phyloP scores from a whole-genome alignment of 2,888 invertebrate species.

The Synanthedon tipuliformis region DNA sequence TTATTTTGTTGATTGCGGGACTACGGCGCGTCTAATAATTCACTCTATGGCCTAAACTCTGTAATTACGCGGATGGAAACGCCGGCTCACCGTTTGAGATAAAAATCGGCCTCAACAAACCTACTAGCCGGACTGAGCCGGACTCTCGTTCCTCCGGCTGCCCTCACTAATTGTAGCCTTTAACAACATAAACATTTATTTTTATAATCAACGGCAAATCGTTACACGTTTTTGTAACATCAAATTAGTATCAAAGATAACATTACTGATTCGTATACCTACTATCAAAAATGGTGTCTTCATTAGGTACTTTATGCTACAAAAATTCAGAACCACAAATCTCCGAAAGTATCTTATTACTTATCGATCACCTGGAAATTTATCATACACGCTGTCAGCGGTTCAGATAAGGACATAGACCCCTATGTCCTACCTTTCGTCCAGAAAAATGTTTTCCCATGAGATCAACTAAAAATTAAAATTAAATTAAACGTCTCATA shows the following conservation, averaged over 20 bases:
- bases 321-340: too few species aligned
- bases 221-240: background rate
- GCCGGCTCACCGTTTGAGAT: constrained; percentile 65
- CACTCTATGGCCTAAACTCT: constrained; percentile 63
- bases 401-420: too few species aligned
- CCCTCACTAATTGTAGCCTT: constrained; percentile 31
- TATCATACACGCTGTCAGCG: too few species aligned
- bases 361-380: too few species aligned
- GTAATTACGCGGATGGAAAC: constrained; percentile 64
- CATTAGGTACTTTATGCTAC: too few species aligned
- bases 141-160: constrained; percentile 21
- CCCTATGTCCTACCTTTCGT: too few species aligned
- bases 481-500: too few species aligned
- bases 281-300: too few species aligned
- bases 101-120: constrained; percentile 38
- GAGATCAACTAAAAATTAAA: too few species aligned
- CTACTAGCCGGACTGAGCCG: constrained; percentile 9
- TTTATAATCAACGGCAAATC: constrained; percentile 22
- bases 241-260: background rate
- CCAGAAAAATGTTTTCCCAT: too few species aligned
- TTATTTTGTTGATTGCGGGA: constrained; percentile 58
- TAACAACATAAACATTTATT: constrained; percentile 42
- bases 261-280: background rate
- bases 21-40: constrained; percentile 61
- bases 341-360: too few species aligned